A percentile compares a stretch with the other conserved stretches of the same genome.
phyloP scores from a whole-genome alignment of 2,113 vertebrate genomes.

The Nothobranchius furzeri region DNA sequence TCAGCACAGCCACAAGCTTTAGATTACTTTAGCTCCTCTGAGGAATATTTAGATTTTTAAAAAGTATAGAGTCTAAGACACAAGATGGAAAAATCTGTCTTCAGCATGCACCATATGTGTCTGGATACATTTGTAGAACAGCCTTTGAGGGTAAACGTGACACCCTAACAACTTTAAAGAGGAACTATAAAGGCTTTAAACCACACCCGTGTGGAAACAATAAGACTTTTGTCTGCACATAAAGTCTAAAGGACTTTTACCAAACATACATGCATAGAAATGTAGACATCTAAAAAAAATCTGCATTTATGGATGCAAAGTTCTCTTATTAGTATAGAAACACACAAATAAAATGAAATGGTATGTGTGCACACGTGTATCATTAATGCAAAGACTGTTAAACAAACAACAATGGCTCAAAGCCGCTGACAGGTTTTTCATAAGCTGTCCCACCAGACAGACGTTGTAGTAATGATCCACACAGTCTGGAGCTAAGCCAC shows the following conservation, averaged over 20 bases:
- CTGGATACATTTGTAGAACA: slow-evolving; percentile 23
- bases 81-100: background rate
- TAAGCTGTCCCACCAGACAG: background rate
- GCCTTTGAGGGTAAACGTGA: slow-evolving; percentile 30
- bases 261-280: background rate
- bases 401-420: background rate
- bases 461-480: background rate
- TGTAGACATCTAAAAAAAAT: background rate
- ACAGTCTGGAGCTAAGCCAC: slow-evolving; percentile 4
- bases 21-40: slow-evolving; percentile 16
- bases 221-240: slow-evolving; percentile 25
- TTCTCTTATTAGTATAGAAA: too few relatives aligned
- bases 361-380: background rate
- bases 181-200: slow-evolving; percentile 27
- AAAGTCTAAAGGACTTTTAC: background rate
- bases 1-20: slow-evolving; percentile 22
- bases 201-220: slow-evolving; percentile 41
- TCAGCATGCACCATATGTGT: slow-evolving; percentile 55
- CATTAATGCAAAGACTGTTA: background rate
- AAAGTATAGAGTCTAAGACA: slow-evolving; percentile 22
- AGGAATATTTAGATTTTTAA: slow-evolving; percentile 18
- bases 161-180: slow-evolving; percentile 34
- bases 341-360: background rate
- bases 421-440: background rate
- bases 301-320: background rate